Conservation (phyloP, 2,797 vertebrate genomes). For the Heteromormyrus szaboi region DNA sequence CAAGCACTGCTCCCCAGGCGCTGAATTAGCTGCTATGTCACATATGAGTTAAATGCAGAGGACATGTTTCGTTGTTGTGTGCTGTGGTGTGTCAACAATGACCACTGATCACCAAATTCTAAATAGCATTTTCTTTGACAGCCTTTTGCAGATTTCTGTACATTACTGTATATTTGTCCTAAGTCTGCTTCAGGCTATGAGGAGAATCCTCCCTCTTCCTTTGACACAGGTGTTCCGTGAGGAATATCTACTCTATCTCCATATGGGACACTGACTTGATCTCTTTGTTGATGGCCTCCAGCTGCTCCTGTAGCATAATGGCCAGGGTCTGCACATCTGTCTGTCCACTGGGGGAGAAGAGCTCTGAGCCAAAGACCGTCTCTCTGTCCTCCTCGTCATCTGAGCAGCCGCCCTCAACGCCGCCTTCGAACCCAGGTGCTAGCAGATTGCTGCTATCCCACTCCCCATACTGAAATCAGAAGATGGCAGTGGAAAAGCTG, state of each 20-base stretch:
- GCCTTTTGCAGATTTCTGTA: background rate
- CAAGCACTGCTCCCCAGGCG: background rate
- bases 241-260: background rate
- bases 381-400: constrained; percentile 72
- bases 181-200: background rate
- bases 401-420: constrained; percentile 60
- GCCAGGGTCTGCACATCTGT: constrained; percentile 81
- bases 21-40: background rate
- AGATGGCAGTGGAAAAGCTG: background rate
- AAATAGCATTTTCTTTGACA: background rate
- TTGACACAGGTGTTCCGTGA: background rate
- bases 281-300: constrained; percentile 86
- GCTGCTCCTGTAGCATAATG: constrained; percentile 84
- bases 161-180: background rate
- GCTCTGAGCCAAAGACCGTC: constrained; percentile 64
- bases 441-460: constrained; percentile 66
- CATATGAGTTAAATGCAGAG: background rate
- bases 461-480: constrained; percentile 58
- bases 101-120: background rate
- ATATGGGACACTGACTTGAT: constrained; percentile 67
- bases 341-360: constrained; percentile 78
- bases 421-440: constrained; percentile 52
- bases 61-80: too few species aligned
- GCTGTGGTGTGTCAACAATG: background rate
- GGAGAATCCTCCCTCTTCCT: background rate